These are phyloP conservation scores for Drosophila micromelanica DNA, from an alignment of 1,140 invertebrate genomes.

Conservation along the genomic window DNA sequence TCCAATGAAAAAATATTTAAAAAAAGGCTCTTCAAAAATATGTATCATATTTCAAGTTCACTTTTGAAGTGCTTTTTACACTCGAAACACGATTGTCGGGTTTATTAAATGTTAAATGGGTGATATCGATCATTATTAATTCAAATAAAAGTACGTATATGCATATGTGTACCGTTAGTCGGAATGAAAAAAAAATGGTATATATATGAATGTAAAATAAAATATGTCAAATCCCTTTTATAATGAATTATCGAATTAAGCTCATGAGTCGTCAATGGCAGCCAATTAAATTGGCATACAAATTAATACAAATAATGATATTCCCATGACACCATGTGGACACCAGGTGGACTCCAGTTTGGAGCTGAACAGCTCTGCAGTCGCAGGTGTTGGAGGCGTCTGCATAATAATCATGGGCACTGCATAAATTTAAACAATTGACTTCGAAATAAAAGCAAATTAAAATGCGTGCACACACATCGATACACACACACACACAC, in stretches of 20 bases:
- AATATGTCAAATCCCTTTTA: slow-evolving; percentile 49
- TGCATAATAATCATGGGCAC: slow-evolving; percentile 44
- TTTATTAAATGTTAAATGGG: too few relatives aligned
- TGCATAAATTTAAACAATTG: slow-evolving; percentile 75
- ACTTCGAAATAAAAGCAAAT: slow-evolving; percentile 76
- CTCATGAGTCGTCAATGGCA: slow-evolving; percentile 59
- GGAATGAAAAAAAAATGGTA: slow-evolving; percentile 31
- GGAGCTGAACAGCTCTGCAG: slow-evolving; percentile 13
- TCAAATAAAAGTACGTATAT: too few relatives aligned
- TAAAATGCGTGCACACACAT: slow-evolving; percentile 66
- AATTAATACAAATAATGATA: slow-evolving; percentile 75
- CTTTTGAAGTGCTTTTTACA: slow-evolving; percentile 4
- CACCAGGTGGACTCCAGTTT: too few relatives aligned
- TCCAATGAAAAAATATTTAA: neutral
- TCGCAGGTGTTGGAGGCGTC: slow-evolving; percentile 58
- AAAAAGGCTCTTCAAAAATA: too few relatives aligned
- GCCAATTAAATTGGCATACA: slow-evolving; percentile 79
- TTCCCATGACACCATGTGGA: slow-evolving; percentile 39
- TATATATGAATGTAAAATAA: slow-evolving; percentile 41
- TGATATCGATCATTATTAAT: neutral
- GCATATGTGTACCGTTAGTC: slow-evolving; percentile 18
- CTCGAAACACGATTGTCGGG: too few relatives aligned
- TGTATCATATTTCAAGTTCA: too few relatives aligned
- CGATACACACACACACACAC: slow-evolving; percentile 16
- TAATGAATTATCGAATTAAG: slow-evolving; percentile 79